Evolutionary conservation across 2,888 invertebrate genomes (phyloP), one percentile per base, ranked within the genome.

Genomic region (Amblyjoppa fuscipennis): DNA sequence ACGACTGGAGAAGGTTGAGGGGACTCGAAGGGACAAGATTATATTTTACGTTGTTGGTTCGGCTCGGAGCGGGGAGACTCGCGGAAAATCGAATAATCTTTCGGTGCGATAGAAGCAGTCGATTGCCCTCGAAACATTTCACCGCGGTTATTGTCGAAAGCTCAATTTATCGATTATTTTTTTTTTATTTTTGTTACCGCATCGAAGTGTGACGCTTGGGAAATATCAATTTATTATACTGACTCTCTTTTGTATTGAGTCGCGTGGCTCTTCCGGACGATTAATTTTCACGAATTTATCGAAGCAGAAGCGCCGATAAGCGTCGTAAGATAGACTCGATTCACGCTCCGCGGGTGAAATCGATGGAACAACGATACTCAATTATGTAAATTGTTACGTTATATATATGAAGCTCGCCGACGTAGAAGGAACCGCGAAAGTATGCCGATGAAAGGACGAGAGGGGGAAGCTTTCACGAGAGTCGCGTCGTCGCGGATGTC

Each of bases 291-390:
- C 71, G 71, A 71, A 79, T 75, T 82, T 68, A 82, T 71, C 82
- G 82, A 64, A 82, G 70, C 79, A 49, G 78, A 82, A 85, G 71
- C 69, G 66, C 66, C 76, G 85, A 85, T 85, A 85, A 85, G 41
- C 70, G 56, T 25, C n/a, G 31, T 5, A 49, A 34, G 71, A 81
- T 76, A 71, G 68, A 59, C 56, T 16, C 25, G n/a, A 49, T 59
- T 16, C 34, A 38, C 34, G 45, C 4, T n/a, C 20, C 49, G 41
- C 25, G 49, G 68, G 13, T 1, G 25, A 64, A 68, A 81, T 81
- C 61, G 45, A 74, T 66, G 38, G 31, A 49, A 74, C 68, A 85
- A 74, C 34, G 56, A 20, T 38, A 56, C 45, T 31, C 59, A 51
- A 68, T 77, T 81, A 73, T 81, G 61, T 59, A 80, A 68, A 80